Base-by-base conservation (phyloP, 2,888 invertebrate genomes). In the Troides oblongomaculatus region DNA sequence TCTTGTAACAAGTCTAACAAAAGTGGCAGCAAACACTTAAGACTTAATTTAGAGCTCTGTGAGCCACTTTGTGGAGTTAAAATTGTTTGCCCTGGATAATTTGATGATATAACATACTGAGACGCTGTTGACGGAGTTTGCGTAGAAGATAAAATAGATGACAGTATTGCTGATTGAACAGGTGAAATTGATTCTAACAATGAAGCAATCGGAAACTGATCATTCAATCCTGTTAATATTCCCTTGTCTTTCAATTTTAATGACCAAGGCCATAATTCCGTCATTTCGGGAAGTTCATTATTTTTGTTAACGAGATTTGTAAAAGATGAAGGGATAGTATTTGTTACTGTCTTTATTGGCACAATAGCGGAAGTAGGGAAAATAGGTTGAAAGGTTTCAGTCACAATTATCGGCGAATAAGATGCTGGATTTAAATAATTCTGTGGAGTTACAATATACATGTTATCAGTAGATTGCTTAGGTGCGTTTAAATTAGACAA, bases 1-100 rank as follows among this genome's bases (percentile, higher is more conserved):
- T 92, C 91, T 72, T 84, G 86, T 36, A 92, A 64, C 62, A 91
- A 75, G 72, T 85, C 84, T 17, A 90, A 74, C 73, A 92, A 80
- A n/a, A 91, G 75, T 1, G 92, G 90, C 2, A 91, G 77, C 36
- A 92, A 73, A 25, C 82, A 69, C 76, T 89, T 89, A 39, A 89
- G 78, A 73, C 73, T 84, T 1, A 84, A 81, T 77, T 85, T 80
- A 21, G 85, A 74, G 62, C 69, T 77, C 73, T 67, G 77, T 1
- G 70, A 64, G 64, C 18, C 64, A 70, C 70, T 76, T 61, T 66
- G 60, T 4, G 74, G 62, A 21, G 56, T 68, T 12, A 70, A 14
- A 46, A 71, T 36, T 21, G 73, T 62, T 59, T 71, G 72, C 10
- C 57, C 39, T 59, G 67, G 72, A 68, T 73, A 73, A 62, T 50